Evolutionary conservation across 2,113 vertebrate species (phyloP).

Genomic region (Calyptomena viridis): DNA sequence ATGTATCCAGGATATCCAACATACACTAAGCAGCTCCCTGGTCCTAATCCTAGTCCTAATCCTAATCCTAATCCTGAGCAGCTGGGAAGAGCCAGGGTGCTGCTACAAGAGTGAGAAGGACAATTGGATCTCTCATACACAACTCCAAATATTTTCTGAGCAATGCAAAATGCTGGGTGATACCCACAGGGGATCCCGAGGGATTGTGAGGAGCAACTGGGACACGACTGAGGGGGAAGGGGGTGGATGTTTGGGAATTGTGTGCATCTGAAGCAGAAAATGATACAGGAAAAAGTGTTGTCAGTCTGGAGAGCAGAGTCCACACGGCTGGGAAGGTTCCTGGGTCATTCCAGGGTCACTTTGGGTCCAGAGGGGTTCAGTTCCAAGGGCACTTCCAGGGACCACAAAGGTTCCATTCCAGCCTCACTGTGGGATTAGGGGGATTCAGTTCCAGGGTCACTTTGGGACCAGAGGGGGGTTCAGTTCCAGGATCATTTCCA

Average conservation of each 20-base stretch:
- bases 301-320: neutral
- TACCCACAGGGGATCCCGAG: neutral
- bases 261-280: neutral
- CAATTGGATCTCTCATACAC: neutral
- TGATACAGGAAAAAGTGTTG: neutral
- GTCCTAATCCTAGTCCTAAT: neutral
- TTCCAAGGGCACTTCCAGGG: too few species aligned
- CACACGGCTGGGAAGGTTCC: neutral
- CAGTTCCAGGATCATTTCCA: too few species aligned
- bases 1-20: neutral
- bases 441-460: too few species aligned
- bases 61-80: neutral
- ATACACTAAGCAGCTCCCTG: neutral
- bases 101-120: neutral
- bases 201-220: neutral
- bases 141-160: neutral
- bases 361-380: too few species aligned
- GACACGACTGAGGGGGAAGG: neutral
- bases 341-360: neutral
- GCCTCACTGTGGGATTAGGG: neutral
- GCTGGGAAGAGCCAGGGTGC: neutral
- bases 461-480: neutral
- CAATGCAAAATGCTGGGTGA: neutral
- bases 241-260: neutral
- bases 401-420: too few species aligned